A percentile compares a stretch with the other conserved stretches of the same genome.
Conservation (phyloP, 2,797 vertebrate genomes). For the Erethizon dorsatum region DNA sequence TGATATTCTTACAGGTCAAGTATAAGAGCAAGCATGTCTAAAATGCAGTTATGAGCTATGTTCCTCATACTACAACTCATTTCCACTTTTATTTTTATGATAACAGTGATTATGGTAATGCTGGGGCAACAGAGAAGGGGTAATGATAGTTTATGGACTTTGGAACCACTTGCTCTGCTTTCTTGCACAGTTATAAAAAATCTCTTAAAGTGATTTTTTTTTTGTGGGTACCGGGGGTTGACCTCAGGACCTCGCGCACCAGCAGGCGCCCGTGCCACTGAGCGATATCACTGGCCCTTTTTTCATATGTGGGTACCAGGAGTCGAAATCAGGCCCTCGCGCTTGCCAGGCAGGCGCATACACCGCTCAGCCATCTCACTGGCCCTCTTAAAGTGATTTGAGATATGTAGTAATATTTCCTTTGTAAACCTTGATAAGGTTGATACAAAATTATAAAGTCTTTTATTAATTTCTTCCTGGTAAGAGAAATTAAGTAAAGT, state of each 20-base stretch:
- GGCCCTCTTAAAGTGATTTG: neutral
- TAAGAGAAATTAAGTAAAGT: conserved; percentile 20
- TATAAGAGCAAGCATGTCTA: neutral
- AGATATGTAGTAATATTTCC: neutral
- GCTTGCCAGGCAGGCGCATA: too few relatives aligned
- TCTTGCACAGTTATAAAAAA: neutral
- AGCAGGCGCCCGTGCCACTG: too few relatives aligned
- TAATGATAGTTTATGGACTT: neutral
- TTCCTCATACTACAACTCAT: neutral
- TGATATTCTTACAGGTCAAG: neutral
- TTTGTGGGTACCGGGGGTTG: too few relatives aligned
- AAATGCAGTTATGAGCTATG: neutral
- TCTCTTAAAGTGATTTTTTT: neutral
- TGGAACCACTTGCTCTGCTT: neutral
- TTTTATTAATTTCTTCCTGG: neutral
- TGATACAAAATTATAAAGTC: neutral
- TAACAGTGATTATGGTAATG: neutral
- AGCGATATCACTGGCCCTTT: too few relatives aligned
- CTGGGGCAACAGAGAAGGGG: neutral
- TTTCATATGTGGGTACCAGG: too few relatives aligned
- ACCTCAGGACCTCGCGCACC: too few relatives aligned
- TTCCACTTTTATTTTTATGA: neutral
- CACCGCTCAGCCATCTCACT: too few relatives aligned
- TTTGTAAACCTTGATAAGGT: neutral
- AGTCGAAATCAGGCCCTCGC: too few relatives aligned